phyloP scores from a whole-genome alignment of 2,888 invertebrate species.

The Andrena fulva region DNA sequence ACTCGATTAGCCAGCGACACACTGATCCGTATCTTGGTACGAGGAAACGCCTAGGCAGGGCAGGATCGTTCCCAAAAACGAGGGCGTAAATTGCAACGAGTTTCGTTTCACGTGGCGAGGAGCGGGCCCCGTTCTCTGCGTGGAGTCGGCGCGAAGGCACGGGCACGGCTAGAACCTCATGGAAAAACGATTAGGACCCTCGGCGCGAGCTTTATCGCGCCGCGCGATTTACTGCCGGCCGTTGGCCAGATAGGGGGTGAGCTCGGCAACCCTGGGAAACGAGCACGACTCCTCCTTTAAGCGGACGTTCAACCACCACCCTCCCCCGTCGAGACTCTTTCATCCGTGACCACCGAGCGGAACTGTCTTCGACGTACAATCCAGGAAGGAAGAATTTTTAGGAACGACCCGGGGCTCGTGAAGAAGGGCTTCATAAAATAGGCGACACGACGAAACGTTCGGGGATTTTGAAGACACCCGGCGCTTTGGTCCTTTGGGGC shows the following conservation, averaged over 20 bases:
- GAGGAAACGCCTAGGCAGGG: not conserved
- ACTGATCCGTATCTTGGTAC: constrained; percentile 25
- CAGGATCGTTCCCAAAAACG: constrained; percentile 16
- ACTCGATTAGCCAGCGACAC: constrained; percentile 49
- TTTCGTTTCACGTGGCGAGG: constrained; percentile 25
- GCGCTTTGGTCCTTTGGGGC: not conserved
- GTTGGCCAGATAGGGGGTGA: constrained; percentile 43
- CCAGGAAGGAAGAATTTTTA: constrained; percentile 2
- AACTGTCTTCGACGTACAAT: not conserved
- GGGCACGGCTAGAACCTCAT: constrained; percentile 61
- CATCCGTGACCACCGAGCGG: not conserved
- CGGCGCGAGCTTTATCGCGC: constrained; percentile 73
- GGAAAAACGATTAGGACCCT: constrained; percentile 76
- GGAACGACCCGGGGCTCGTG: not conserved
- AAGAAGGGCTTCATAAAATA: not conserved
- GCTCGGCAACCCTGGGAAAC: constrained; percentile 40
- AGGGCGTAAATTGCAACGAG: constrained; percentile 35
- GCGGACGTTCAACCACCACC: constrained; percentile 18
- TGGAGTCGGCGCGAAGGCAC: not conserved
- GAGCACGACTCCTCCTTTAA: constrained; percentile 15
- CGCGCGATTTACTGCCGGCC: constrained; percentile 65
- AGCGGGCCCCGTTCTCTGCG: constrained; percentile 4
- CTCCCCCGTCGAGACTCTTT: not conserved
- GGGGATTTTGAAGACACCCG: not conserved
- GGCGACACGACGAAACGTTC: not conserved